phyloP scores from a whole-genome alignment of 2,888 invertebrate genomes.

The Leptogaster cylindrica region DNA sequence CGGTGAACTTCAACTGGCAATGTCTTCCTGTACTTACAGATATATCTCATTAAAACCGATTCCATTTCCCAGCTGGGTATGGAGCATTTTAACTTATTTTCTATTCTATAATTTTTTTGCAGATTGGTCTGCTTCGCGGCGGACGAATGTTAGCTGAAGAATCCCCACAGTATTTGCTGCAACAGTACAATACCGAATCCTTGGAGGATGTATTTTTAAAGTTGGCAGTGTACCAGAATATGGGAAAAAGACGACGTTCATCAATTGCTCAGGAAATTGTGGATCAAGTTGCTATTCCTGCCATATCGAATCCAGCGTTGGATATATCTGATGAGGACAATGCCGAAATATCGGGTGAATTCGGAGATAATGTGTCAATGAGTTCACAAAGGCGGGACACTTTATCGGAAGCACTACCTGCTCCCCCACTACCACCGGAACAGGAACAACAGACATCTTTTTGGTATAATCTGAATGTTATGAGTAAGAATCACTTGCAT shows the following conservation, averaged over 20 bases:
- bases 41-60: not conserved
- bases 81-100: too few species aligned
- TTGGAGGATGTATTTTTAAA: slow-evolving; percentile 84
- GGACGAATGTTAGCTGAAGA: slow-evolving; percentile 86
- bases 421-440: slow-evolving; percentile 74
- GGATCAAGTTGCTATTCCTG: slow-evolving; percentile 70
- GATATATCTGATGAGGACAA: slow-evolving; percentile 73
- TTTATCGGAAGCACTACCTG: slow-evolving; percentile 65
- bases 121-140: slow-evolving; percentile 85
- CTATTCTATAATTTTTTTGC: too few species aligned
- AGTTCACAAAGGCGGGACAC: slow-evolving; percentile 73
- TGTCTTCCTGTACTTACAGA: not conserved
- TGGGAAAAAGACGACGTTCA: slow-evolving; percentile 79
- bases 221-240: slow-evolving; percentile 79
- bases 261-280: slow-evolving; percentile 80
- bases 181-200: slow-evolving; percentile 74
- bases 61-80: too few species aligned
- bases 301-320: slow-evolving; percentile 70
- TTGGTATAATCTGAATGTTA: slow-evolving; percentile 68
- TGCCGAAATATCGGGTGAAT: slow-evolving; percentile 84
- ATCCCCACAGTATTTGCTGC: slow-evolving; percentile 74
- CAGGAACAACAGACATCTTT: slow-evolving; percentile 66
- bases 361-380: slow-evolving; percentile 84
- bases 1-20: too few species aligned
- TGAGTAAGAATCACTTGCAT: slow-evolving; percentile 76